Conservation (phyloP, 1,140 invertebrate species). For the Antheraea mylitta region DNA sequence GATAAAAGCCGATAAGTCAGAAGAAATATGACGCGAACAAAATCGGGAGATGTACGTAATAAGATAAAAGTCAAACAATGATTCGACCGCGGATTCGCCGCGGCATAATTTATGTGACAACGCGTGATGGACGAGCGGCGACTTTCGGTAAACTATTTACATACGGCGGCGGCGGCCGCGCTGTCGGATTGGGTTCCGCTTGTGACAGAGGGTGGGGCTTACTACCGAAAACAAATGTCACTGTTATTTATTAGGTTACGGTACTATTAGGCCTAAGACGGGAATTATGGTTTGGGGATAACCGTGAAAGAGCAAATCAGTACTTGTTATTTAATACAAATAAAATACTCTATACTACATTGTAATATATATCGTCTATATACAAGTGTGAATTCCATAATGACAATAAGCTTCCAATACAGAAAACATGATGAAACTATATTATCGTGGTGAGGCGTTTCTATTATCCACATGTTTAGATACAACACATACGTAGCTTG, state of each 20-base stretch:
- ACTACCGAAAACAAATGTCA: constrained; percentile 76
- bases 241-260: constrained; percentile 77
- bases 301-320: not conserved
- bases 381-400: too few relatives aligned
- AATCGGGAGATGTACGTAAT: constrained; percentile 78
- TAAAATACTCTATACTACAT: too few relatives aligned
- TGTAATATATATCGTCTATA: too few relatives aligned
- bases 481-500: too few relatives aligned
- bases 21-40: constrained; percentile 79
- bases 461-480: too few relatives aligned
- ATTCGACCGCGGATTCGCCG: constrained; percentile 77
- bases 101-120: constrained; percentile 79
- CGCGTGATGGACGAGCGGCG: constrained; percentile 77
- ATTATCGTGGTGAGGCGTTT: too few relatives aligned
- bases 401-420: too few relatives aligned
- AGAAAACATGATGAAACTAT: too few relatives aligned
- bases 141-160: constrained; percentile 78
- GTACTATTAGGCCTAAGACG: constrained; percentile 67
- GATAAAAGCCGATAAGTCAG: constrained; percentile 76
- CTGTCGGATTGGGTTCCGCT: constrained; percentile 71
- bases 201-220: constrained; percentile 75
- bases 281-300: constrained; percentile 43
- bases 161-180: constrained; percentile 66
- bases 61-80: constrained; percentile 79
- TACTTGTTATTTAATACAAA: not conserved